A percentile compares a stretch with the other conserved stretches of the same genome.
These are phyloP conservation scores for Psilopsiagon aymara DNA, from an alignment of 2,113 vertebrate genomes.

Conservation along the genomic window DNA sequence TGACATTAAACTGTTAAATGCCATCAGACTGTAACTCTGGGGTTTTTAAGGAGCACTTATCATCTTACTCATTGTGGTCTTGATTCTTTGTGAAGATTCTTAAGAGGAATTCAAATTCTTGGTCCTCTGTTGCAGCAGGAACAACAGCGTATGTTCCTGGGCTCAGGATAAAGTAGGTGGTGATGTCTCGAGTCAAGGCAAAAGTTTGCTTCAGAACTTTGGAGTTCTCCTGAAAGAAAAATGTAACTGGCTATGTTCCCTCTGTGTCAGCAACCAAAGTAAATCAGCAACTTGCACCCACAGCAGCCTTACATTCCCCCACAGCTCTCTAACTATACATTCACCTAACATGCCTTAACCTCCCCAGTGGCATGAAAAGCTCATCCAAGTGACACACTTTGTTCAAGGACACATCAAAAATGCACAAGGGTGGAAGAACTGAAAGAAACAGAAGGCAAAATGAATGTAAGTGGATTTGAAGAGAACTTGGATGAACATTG, in stretches of 20 bases:
- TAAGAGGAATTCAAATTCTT: conserved; percentile 66
- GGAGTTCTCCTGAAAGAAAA: conserved; percentile 45
- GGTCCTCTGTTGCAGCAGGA: not conserved
- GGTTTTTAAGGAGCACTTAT: not conserved
- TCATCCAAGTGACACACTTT: not conserved
- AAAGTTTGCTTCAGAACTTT: not conserved
- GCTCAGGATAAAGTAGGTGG: conserved; percentile 14
- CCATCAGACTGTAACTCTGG: not conserved
- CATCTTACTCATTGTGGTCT: conserved; percentile 50
- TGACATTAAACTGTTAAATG: not conserved
- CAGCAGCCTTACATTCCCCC: not conserved
- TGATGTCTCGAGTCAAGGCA: conserved; percentile 38
- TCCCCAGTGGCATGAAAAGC: not conserved
- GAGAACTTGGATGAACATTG: not conserved
- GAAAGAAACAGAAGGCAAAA: not conserved
- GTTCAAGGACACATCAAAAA: not conserved
- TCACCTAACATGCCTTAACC: not conserved
- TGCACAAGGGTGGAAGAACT: not conserved
- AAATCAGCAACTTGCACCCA: not conserved
- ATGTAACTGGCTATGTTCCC: not conserved
- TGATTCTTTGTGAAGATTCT: conserved; percentile 70
- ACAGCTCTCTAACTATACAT: not conserved
- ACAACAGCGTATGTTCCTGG: conserved; percentile 67
- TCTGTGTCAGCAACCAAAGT: not conserved
- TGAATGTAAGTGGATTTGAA: not conserved